Evolutionary conservation across 1,140 invertebrate species (phyloP).

Genomic region (Diploscapter pachys): DNA sequence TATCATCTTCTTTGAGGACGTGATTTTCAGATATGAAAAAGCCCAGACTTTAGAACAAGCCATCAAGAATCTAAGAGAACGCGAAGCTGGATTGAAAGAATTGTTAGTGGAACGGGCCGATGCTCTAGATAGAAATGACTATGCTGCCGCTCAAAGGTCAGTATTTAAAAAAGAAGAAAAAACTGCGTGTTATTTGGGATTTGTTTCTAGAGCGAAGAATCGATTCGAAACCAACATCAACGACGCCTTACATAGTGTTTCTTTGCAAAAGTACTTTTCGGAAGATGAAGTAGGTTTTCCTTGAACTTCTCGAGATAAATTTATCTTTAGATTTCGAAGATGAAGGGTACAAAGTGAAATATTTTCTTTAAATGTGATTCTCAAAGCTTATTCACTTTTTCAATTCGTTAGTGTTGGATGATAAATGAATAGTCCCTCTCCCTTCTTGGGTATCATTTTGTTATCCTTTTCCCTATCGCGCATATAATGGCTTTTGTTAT

Average conservation of each 20-base stretch:
- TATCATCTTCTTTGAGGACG: neutral
- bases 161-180: neutral
- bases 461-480: too few species aligned
- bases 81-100: slow-evolving; percentile 5
- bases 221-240: slow-evolving; percentile 4
- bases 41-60: neutral
- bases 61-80: neutral
- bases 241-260: neutral
- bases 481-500: too few species aligned
- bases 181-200: neutral
- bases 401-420: too few species aligned
- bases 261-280: neutral
- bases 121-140: slow-evolving; percentile 5
- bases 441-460: too few species aligned
- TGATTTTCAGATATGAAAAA: slow-evolving; percentile 1
- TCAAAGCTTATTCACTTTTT: neutral
- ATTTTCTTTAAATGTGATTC: neutral
- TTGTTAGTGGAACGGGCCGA: neutral
- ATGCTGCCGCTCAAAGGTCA: neutral
- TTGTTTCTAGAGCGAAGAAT: slow-evolving; percentile 1
- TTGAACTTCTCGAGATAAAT: neutral
- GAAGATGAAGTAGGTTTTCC: neutral
- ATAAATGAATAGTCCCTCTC: too few species aligned
- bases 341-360: neutral
- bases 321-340: neutral